Percentiles rank a stretch among this genome's conserved stretches.
Conservation (phyloP, 1,140 invertebrate genomes). For the Drosophila navojoa region DNA sequence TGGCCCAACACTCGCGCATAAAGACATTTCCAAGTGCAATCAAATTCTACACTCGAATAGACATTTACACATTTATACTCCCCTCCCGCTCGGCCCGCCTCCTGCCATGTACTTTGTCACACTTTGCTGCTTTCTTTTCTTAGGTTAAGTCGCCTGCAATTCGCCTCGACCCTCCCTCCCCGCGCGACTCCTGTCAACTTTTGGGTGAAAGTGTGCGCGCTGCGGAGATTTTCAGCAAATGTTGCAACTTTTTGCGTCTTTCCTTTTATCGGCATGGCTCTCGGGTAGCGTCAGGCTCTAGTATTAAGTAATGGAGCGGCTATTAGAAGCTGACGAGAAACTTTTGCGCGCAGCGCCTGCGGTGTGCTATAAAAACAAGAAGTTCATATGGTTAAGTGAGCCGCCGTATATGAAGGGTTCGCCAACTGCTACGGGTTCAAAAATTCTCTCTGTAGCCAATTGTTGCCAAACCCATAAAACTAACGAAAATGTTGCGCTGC, state of each 20-base stretch:
- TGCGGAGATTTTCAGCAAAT: slow-evolving; percentile 59
- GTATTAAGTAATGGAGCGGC: slow-evolving; percentile 70
- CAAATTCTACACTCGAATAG: slow-evolving; percentile 81
- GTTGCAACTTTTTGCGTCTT: slow-evolving; percentile 52
- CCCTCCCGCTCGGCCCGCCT: neutral
- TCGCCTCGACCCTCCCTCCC: slow-evolving; percentile 7
- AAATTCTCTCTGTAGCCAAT: slow-evolving; percentile 13
- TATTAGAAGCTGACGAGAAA: slow-evolving; percentile 46
- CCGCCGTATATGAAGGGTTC: slow-evolving; percentile 10
- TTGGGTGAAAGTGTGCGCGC: slow-evolving; percentile 77
- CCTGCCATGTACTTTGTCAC: slow-evolving; percentile 63
- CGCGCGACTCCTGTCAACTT: slow-evolving; percentile 62
- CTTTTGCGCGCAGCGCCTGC: slow-evolving; percentile 34
- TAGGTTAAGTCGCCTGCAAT: slow-evolving; percentile 49
- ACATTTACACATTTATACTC: slow-evolving; percentile 61
- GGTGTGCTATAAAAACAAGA: slow-evolving; percentile 28
- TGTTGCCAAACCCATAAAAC: slow-evolving; percentile 16
- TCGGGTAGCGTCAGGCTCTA: slow-evolving; percentile 50
- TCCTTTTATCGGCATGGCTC: slow-evolving; percentile 57
- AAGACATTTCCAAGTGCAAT: slow-evolving; percentile 81
- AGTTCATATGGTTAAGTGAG: slow-evolving; percentile 19
- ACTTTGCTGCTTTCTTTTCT: slow-evolving; percentile 57
- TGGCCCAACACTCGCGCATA: slow-evolving; percentile 66
- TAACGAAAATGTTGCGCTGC: slow-evolving; percentile 4
- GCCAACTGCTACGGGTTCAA: slow-evolving; percentile 11